Evolutionary conservation across 2,113 vertebrate species (phyloP).

Genomic region (Eptesicus fuscus): DNA sequence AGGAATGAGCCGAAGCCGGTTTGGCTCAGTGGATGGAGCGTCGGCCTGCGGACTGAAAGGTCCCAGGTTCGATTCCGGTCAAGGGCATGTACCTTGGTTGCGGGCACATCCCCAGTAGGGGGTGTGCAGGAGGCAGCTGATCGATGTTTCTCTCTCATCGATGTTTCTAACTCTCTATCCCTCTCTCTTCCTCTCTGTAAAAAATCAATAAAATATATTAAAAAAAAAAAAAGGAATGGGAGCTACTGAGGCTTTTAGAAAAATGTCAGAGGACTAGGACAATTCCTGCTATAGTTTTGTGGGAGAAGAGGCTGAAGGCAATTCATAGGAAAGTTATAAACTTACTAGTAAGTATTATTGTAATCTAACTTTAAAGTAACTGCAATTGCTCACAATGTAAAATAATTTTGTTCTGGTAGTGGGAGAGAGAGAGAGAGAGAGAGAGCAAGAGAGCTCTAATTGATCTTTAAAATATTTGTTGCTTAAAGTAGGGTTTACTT

Average conservation of each 20-base stretch:
- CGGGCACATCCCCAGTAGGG: too few species aligned
- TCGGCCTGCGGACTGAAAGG: too few species aligned
- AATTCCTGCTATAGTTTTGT: background rate
- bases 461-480: background rate
- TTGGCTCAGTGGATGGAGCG: too few species aligned
- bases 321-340: background rate
- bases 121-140: too few species aligned
- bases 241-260: background rate
- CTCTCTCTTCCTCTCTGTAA: too few species aligned
- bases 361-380: background rate
- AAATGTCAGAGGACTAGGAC: background rate
- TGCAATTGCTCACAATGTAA: background rate
- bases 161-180: too few species aligned
- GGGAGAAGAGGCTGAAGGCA: background rate
- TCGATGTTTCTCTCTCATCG: too few species aligned
- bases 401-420: background rate
- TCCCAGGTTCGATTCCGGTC: too few species aligned
- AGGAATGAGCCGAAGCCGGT: too few species aligned
- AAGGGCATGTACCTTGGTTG: too few species aligned
- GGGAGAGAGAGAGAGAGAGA: rapidly evolving
- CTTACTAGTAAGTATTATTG: background rate
- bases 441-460: background rate
- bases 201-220: too few species aligned
- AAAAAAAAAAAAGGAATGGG: background rate
- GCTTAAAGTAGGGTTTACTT: background rate